Percentiles rank a stretch among this genome's conserved stretches.
Evolutionary conservation across 2,797 vertebrate species (phyloP).

Genomic region (Sebastes iracundus): DNA sequence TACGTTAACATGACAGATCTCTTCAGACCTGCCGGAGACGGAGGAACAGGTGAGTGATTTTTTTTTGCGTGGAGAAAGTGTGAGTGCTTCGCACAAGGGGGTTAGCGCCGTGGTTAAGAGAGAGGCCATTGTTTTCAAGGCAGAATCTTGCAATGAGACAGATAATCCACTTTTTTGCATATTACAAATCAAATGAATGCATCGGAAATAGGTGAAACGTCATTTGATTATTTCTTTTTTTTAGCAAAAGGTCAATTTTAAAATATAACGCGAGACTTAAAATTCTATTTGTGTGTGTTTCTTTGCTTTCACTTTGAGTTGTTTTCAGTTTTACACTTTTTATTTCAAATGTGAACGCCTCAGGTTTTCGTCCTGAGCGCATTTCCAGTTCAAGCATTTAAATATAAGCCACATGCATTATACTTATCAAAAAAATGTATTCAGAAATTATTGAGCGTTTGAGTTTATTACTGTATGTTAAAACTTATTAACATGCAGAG

Average conservation of each 20-base stretch:
- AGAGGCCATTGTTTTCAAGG: neutral
- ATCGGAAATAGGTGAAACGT: neutral
- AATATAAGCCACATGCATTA: neutral
- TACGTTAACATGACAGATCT: neutral
- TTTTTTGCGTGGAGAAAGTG: rapidly evolving
- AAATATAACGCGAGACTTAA: too few species aligned
- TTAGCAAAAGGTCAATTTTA: neutral
- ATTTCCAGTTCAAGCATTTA: neutral
- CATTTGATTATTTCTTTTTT: neutral
- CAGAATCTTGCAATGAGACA: neutral
- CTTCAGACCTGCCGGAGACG: neutral
- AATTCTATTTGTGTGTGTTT: neutral
- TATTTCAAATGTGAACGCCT: neutral
- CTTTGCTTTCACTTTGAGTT: neutral
- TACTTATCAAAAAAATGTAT: neutral
- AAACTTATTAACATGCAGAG: neutral
- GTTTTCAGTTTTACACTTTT: neutral
- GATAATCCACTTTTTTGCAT: neutral
- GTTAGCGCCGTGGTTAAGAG: neutral
- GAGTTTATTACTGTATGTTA: neutral
- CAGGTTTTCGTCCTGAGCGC: neutral
- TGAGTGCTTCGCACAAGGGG: neutral
- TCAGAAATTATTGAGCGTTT: neutral
- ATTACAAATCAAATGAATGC: neutral
- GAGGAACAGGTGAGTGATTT: constrained; percentile 8